phyloP scores from a whole-genome alignment of 2,113 vertebrate genomes.

The Cacatua alba region DNA sequence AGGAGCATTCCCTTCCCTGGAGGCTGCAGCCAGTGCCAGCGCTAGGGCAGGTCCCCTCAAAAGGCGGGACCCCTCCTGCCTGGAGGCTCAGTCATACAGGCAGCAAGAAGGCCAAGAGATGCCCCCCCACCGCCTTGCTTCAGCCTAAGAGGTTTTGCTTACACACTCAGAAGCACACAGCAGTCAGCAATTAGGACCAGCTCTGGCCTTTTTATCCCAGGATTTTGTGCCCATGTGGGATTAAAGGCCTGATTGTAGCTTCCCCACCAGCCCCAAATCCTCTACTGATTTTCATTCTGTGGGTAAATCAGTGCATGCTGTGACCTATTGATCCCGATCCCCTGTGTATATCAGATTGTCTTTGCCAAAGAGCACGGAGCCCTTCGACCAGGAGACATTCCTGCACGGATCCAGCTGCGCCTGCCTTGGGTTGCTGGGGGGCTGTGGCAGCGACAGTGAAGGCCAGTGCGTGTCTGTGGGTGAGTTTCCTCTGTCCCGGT shows the following conservation, averaged over 20 bases:
- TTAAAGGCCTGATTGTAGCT: slow-evolving; percentile 54
- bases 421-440: rapidly evolving
- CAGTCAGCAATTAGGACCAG: slow-evolving; percentile 22
- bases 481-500: rapidly evolving
- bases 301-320: background rate
- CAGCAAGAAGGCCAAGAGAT: background rate
- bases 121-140: background rate
- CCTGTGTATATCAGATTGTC: background rate
- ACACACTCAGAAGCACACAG: background rate
- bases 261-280: slow-evolving; percentile 46
- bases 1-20: rapidly evolving
- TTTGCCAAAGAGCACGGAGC: background rate
- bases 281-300: slow-evolving; percentile 40
- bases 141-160: slow-evolving; percentile 7
- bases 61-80: too few relatives aligned
- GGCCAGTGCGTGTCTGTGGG: background rate
- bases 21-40: background rate
- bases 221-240: slow-evolving; percentile 53
- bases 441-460: rapidly evolving
- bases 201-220: slow-evolving; percentile 49
- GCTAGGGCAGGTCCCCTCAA: background rate
- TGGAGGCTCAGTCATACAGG: background rate
- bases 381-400: rapidly evolving
- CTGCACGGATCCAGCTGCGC: rapidly evolving
- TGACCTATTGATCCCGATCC: slow-evolving; percentile 59